Evolutionary conservation across 2,113 vertebrate species (phyloP).

Genomic region (Tonatia bakeri): DNA sequence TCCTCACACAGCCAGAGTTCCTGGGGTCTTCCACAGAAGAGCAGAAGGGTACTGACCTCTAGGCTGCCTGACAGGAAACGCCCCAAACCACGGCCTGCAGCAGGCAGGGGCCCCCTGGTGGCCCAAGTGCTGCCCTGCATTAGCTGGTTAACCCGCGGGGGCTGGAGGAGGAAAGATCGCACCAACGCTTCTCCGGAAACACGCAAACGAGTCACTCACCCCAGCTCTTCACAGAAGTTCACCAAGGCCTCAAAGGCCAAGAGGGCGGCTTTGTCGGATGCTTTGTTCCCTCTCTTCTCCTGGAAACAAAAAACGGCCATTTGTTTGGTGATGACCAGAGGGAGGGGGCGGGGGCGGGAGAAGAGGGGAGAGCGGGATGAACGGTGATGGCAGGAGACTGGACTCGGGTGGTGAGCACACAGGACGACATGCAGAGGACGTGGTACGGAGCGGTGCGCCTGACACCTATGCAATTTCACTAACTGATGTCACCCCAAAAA

Average conservation of each 20-base stretch:
- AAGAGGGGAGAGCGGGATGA: not conserved
- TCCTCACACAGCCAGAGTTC: not conserved
- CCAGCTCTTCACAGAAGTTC: conserved; percentile 88
- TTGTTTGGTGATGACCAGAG: not conserved
- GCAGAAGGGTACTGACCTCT: not conserved
- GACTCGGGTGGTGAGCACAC: not conserved
- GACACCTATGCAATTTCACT: not conserved
- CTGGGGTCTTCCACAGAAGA: not conserved
- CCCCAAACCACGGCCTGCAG: not conserved
- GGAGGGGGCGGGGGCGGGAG: not conserved
- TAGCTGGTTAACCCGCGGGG: not conserved
- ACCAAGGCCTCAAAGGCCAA: conserved; percentile 92
- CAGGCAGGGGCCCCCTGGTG: not conserved
- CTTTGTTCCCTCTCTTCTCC: conserved; percentile 90
- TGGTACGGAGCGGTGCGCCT: not conserved
- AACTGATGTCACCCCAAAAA: not conserved
- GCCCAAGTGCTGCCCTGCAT: not conserved
- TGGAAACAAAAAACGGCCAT: conserved; percentile 64
- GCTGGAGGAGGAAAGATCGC: not conserved
- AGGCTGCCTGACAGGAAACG: not conserved
- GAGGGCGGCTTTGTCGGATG: conserved; percentile 87
- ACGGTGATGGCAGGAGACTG: not conserved
- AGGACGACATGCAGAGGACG: not conserved
- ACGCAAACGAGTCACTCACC: conserved; percentile 74
- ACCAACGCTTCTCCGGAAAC: not conserved